phyloP scores from a whole-genome alignment of 2,113 vertebrate genomes.

The Hypanus sabinus region DNA sequence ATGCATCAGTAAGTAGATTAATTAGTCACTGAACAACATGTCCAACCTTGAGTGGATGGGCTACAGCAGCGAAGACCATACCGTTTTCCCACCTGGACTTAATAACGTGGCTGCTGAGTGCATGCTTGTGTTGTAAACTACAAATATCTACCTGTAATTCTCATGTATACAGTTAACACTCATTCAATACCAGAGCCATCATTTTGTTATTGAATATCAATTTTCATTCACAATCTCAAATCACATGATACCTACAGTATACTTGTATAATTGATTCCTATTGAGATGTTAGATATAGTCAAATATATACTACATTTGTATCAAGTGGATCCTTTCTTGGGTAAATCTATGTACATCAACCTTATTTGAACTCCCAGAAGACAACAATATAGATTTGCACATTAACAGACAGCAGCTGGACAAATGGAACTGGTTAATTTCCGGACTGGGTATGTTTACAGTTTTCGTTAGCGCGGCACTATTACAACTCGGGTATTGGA shows the following conservation, averaged over 20 bases:
- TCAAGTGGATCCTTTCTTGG: neutral
- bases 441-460: neutral
- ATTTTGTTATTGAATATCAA: slow-evolving; percentile 23
- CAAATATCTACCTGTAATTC: slow-evolving; percentile 6
- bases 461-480: too few relatives aligned
- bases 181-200: slow-evolving; percentile 18
- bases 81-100: too few relatives aligned
- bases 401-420: neutral
- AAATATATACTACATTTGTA: slow-evolving; percentile 19
- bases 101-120: too few relatives aligned
- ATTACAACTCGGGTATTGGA: too few relatives aligned
- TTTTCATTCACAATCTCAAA: slow-evolving; percentile 34
- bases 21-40: too few relatives aligned
- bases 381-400: neutral
- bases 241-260: neutral
- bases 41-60: too few relatives aligned
- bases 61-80: too few relatives aligned
- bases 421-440: neutral
- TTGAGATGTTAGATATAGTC: slow-evolving; percentile 27
- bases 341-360: neutral
- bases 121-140: slow-evolving; percentile 10
- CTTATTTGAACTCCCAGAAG: neutral
- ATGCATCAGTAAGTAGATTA: too few relatives aligned
- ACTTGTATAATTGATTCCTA: slow-evolving; percentile 14
- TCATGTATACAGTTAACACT: slow-evolving; percentile 7